Base-by-base conservation (phyloP, 1,140 invertebrate species). In the Armadillidium nasatum region DNA sequence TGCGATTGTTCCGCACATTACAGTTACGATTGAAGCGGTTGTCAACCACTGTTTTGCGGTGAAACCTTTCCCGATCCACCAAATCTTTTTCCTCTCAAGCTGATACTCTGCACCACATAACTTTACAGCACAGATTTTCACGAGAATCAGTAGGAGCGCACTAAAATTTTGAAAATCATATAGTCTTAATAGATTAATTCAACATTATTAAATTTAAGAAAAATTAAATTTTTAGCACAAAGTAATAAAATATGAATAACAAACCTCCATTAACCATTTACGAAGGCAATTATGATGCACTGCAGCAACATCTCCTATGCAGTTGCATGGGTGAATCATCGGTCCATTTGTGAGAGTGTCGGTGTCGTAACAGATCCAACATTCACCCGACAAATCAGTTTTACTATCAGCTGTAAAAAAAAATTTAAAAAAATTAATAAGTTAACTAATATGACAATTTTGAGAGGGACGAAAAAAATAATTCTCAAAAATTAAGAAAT, bases 231-330 rank as follows among this genome's bases (percentile, higher is more conserved):
- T 33, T 33, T n/a, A n/a, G 33, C 33, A 33, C 72, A 78, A 76
- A 77, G 43, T 50, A 43, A 46, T 50, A 72, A 23, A 75, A 23
- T 68, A 33, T 74, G 13, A 70, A 75, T 19, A 22, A 44, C 44
- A 74, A 81, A 87, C 86, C 84, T 88, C 93, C 45, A 94, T 89
- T 0, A 95, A 88, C 93, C 93, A 95, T 80, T 92, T 89, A 75
- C 92, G 89, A n/a, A 96, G 87, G 86, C 95, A 96, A 83, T 95
- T 92, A 83, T 97, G 94, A 86, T 97, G 94, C 22, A 95, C 94
- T 45, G 90, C 90, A 33, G 92, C 91, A 10, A 96, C 92, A 85
- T 96, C 94, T 4, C 95, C 95, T 75, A 92, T 91, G 85, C 94
- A 97, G 69, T 90, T 88, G 83, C 95, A 97, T 0, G 95, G 94